Evolutionary conservation across 2,888 invertebrate genomes (phyloP).

Genomic region (Lissonota sp.): DNA sequence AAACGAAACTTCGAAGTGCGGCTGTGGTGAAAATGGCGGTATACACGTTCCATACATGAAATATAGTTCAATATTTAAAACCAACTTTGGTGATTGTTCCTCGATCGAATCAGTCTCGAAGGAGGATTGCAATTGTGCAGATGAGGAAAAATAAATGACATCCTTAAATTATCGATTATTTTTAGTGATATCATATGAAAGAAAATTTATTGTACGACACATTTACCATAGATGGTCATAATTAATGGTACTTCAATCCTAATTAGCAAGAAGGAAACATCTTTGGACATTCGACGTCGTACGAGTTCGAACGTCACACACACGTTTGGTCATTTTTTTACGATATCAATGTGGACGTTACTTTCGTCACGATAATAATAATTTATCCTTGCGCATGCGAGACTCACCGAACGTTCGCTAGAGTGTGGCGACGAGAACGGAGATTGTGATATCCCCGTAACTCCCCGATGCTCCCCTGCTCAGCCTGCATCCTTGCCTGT

Average conservation of each 20-base stretch:
- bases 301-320: neutral
- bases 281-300: no score
- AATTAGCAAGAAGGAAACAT: no score
- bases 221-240: no score
- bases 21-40: constrained; percentile 19
- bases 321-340: constrained; percentile 58
- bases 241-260: no score
- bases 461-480: constrained; percentile 96
- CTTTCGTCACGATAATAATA: neutral
- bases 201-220: no score
- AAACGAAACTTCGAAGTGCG: neutral
- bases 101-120: constrained; percentile 25
- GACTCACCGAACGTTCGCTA: constrained; percentile 97
- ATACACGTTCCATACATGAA: constrained; percentile 25
- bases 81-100: constrained; percentile 34
- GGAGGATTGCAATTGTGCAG: constrained; percentile 25
- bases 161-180: neutral
- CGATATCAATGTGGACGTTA: neutral
- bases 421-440: constrained; percentile 93
- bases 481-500: constrained; percentile 93
- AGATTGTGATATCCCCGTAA: constrained; percentile 95
- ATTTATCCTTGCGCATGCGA: neutral
- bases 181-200: no score
- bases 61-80: constrained; percentile 8
- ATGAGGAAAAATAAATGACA: constrained; percentile 2